These are phyloP conservation scores for Hippopotamyrus pictus DNA, from an alignment of 2,797 vertebrate species.

Conservation along the genomic window DNA sequence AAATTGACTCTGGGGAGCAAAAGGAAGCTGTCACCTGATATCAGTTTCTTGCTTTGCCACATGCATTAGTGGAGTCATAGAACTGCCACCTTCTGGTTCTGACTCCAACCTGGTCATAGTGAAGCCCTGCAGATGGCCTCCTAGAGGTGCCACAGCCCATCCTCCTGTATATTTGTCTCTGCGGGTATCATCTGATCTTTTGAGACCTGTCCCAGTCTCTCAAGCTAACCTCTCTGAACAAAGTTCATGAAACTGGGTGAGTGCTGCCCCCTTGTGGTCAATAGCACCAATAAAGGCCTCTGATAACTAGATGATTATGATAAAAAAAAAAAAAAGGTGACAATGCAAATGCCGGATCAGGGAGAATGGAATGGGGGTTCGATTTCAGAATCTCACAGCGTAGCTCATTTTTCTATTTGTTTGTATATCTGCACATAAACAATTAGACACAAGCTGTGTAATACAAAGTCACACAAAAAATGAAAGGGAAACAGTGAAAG, in stretches of 20 bases:
- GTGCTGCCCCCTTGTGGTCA: conserved; percentile 54
- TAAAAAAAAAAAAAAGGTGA: not conserved
- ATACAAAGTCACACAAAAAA: conserved; percentile 42
- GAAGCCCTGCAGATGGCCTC: conserved; percentile 45
- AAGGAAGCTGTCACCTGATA: conserved; percentile 41
- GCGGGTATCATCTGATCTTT: conserved; percentile 35
- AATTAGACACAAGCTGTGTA: conserved; percentile 14
- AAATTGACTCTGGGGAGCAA: conserved; percentile 28
- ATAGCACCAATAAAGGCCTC: not conserved
- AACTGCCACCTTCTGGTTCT: conserved; percentile 40
- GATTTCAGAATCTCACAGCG: not conserved
- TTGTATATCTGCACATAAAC: conserved; percentile 6
- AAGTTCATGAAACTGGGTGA: conserved; percentile 32
- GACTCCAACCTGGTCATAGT: conserved; percentile 33
- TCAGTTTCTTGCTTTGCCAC: conserved; percentile 31
- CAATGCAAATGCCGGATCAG: not conserved
- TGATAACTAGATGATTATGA: not conserved
- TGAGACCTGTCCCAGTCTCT: conserved; percentile 39
- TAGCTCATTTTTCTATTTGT: conserved; percentile 10
- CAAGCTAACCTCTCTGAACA: conserved; percentile 26
- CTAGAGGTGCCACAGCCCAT: conserved; percentile 42
- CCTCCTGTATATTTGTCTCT: conserved; percentile 38
- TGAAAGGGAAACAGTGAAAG: conserved; percentile 28
- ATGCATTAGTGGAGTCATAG: conserved; percentile 36
- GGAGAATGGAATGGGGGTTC: not conserved